phyloP scores from a whole-genome alignment of 2,113 vertebrate species.

The Oreochromis tanganicae region DNA sequence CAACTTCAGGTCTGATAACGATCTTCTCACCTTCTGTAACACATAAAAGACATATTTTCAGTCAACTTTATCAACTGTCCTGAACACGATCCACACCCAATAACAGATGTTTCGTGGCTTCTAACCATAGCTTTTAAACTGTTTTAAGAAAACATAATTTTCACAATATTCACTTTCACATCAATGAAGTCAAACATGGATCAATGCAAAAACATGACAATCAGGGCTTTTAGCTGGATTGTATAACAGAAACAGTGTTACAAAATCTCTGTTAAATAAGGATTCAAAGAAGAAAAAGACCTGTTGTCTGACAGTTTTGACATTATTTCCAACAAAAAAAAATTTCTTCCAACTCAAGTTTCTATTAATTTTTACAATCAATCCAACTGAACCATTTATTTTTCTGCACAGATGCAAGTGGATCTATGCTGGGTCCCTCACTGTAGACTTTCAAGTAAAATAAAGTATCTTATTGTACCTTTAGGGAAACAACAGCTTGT shows the following conservation, averaged over 20 bases:
- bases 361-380: neutral
- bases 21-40: neutral
- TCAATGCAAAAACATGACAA: neutral
- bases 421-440: neutral
- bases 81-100: fast-evolving
- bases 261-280: neutral
- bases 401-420: neutral
- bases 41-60: neutral
- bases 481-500: neutral
- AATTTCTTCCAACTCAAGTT: neutral
- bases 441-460: neutral
- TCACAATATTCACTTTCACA: neutral
- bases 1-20: neutral
- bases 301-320: neutral
- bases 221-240: neutral
- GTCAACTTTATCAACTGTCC: neutral
- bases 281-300: neutral
- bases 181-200: neutral
- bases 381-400: neutral
- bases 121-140: neutral
- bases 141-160: neutral
- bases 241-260: neutral
- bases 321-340: neutral
- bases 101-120: neutral
- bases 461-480: neutral